Evolutionary conservation across 2,888 invertebrate genomes (phyloP), one percentile per base, ranked within the genome.

Genomic region (Tribolium freemani): DNA sequence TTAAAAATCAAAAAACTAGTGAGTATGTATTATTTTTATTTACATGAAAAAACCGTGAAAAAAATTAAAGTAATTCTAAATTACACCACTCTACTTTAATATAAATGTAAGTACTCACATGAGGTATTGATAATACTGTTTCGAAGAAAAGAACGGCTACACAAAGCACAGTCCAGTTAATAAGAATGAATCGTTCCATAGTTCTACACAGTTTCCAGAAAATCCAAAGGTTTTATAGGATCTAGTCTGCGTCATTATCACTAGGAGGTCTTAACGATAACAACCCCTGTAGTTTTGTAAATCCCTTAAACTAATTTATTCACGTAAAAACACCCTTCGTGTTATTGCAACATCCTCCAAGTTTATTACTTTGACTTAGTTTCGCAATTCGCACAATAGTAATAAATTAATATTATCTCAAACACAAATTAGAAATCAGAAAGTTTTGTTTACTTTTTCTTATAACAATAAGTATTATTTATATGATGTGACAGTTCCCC

Each of bases 211-310:
- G 6, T 16, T 60, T 57, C 56, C 60, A 68, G 57, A 70, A 58
- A 45, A 45, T 69, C 72, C 46, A 53, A 72, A 60, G 77, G 71
- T 80, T 82, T 80, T 81, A 81, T 81, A 77, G 69, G 70, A 75
- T 72, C 72, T 71, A 61, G 68, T 56, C 69, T 74, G 75, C 79
- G 79, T 77, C 76, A 76, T 67, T 51, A 74, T 64, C 80, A 75
- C 74, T 73, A 76, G 82, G 83, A 75, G 79, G 81, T 79, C 79
- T 73, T 66, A 50, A 71, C 79, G 78, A 83, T 78, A 83, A 83
- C 82, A 82, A 81, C 83, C 82, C 84, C 84, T 75, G 76, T 77
- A 60, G 81, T 72, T 72, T 69, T 76, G 66, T 69, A 80, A 82
- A 82, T 82, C 80, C 76, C 61, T 58, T 57, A 69, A 74, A 69